Evolutionary conservation across 2,888 invertebrate species (phyloP).

Genomic region (Phaedon cochleariae): DNA sequence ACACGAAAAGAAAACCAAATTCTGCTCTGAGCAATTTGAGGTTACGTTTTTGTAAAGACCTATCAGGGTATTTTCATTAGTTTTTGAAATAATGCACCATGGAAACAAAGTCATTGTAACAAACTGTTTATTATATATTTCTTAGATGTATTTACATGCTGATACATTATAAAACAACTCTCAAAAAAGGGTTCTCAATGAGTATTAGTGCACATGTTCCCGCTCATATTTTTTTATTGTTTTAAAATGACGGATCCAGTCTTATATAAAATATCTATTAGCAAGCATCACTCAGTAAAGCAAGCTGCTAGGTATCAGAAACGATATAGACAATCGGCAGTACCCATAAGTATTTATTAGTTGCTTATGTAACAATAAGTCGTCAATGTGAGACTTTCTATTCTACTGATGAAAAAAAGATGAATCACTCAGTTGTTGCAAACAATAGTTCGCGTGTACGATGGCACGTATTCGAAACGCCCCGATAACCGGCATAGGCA

Average conservation of each 20-base stretch:
- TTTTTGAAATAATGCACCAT: not conserved
- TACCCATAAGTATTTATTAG: not conserved
- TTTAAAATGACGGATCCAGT: constrained; percentile 29
- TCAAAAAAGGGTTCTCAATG: constrained; percentile 33
- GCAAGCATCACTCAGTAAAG: constrained; percentile 40
- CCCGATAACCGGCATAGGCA: too few species aligned
- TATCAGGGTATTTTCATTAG: too few species aligned
- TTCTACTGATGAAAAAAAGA: too few species aligned
- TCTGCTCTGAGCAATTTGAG: too few species aligned
- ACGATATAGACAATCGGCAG: not conserved
- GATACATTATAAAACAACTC: constrained; percentile 45
- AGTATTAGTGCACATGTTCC: constrained; percentile 37
- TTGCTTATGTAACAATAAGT: too few species aligned
- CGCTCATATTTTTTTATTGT: constrained; percentile 30
- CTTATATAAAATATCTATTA: constrained; percentile 33
- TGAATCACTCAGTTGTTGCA: too few species aligned
- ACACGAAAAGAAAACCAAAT: too few species aligned
- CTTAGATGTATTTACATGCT: constrained; percentile 46
- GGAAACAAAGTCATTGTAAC: constrained; percentile 36
- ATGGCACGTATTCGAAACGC: too few species aligned
- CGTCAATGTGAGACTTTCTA: too few species aligned
- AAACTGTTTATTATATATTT: constrained; percentile 45
- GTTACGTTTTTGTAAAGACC: too few species aligned
- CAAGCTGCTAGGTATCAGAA: not conserved
- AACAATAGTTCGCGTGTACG: too few species aligned